Percentiles rank a stretch among this genome's conserved stretches.
Conservation (phyloP, 2,797 vertebrate species). For the Ibycter americanus region DNA sequence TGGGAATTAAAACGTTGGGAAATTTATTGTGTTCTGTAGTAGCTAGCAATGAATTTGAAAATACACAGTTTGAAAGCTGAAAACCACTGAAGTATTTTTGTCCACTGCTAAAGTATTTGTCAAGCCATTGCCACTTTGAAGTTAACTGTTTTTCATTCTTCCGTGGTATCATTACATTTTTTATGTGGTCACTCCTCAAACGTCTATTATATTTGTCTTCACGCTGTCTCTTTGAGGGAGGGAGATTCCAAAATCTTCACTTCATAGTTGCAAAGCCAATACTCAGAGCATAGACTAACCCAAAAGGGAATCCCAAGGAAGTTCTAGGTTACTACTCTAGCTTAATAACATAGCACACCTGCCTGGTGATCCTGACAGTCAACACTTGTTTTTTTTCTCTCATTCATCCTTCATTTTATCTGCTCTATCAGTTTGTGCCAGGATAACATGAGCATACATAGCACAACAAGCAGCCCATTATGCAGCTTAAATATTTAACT, state of each 20-base stretch:
- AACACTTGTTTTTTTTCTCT: not conserved
- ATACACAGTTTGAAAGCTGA: not conserved
- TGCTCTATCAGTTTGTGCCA: not conserved
- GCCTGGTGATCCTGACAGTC: not conserved
- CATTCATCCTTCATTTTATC: not conserved
- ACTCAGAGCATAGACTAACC: not conserved
- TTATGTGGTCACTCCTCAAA: not conserved
- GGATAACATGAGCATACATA: not conserved
- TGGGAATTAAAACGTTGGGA: constrained; percentile 36
- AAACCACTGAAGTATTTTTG: constrained; percentile 24
- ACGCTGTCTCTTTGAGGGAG: not conserved
- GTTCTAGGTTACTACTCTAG: not conserved
- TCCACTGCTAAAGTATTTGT: not conserved
- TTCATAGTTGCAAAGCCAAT: not conserved
- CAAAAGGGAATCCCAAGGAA: not conserved
- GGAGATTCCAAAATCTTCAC: not conserved
- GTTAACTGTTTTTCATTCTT: not conserved
- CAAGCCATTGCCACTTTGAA: not conserved
- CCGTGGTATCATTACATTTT: not conserved
- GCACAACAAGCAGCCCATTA: not conserved
- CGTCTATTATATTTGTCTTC: not conserved
- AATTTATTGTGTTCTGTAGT: constrained; percentile 29
- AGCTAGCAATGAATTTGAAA: constrained; percentile 45
- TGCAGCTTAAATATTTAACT: not conserved
- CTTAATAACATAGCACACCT: not conserved